phyloP scores from a whole-genome alignment of 2,113 vertebrate species.

The Menidia beryllina region DNA sequence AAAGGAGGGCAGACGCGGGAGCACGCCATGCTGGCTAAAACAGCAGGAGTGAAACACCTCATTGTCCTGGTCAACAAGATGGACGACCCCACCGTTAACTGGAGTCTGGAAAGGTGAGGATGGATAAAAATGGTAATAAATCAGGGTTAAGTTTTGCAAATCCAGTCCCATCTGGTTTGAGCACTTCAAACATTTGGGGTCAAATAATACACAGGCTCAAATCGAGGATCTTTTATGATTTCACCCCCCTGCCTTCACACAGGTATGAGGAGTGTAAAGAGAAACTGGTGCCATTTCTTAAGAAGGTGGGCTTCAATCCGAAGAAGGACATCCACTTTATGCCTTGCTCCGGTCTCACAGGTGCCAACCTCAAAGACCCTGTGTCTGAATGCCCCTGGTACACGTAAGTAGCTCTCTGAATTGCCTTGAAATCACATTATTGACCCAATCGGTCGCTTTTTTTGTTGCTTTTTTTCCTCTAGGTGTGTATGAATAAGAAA shows the following conservation, averaged over 20 bases:
- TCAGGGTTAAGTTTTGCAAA: too few relatives aligned
- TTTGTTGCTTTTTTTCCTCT: too few relatives aligned
- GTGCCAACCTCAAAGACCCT: conserved; percentile 96
- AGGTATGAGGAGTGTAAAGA: conserved; percentile 99
- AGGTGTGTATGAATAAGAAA: too few relatives aligned
- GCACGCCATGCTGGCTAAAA: conserved; percentile 99
- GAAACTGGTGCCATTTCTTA: conserved; percentile 98
- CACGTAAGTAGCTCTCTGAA: conserved; percentile 90
- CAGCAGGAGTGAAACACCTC: conserved; percentile 97
- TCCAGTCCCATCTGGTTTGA: too few relatives aligned
- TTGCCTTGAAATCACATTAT: too few relatives aligned
- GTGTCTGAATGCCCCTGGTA: conserved; percentile 95
- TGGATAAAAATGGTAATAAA: too few relatives aligned
- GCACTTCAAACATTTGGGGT: too few relatives aligned
- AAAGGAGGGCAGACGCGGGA: conserved; percentile 98
- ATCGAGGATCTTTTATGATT: too few relatives aligned
- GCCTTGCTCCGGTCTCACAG: conserved; percentile 98
- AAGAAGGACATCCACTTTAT: conserved; percentile 99
- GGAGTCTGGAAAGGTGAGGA: conserved; percentile 94
- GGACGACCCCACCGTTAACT: conserved; percentile 98
- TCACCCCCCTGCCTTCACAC: neutral
- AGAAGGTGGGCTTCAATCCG: conserved; percentile 99
- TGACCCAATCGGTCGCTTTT: too few relatives aligned
- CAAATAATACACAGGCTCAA: too few relatives aligned
- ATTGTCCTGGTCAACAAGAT: conserved; percentile 99